Percentiles rank a stretch among this genome's conserved stretches.
Evolutionary conservation across 2,797 vertebrate genomes (phyloP).

Genomic region (Luscinia luscinia): DNA sequence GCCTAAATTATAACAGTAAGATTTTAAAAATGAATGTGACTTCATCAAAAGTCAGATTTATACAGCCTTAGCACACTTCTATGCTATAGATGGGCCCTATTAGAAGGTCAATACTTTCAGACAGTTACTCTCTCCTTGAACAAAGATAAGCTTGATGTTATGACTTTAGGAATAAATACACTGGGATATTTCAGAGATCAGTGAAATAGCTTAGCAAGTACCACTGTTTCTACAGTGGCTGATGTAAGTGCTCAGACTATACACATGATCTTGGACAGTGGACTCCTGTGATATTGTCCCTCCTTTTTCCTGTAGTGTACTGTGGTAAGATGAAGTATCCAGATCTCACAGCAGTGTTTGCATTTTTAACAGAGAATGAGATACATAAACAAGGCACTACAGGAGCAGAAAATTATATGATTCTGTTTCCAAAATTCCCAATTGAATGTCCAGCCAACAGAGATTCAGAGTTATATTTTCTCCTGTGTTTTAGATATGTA

Average conservation of each 20-base stretch:
- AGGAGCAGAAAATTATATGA: background rate
- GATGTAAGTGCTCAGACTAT: background rate
- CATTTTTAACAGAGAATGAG: background rate
- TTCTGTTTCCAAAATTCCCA: background rate
- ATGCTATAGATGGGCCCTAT: background rate
- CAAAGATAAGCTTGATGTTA: background rate
- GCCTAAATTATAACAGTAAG: constrained; percentile 6
- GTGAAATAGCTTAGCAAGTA: background rate
- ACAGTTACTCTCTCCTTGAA: background rate
- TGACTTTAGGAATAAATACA: background rate
- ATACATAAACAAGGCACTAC: background rate
- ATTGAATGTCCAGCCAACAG: background rate
- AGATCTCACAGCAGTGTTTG: background rate
- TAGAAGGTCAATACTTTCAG: background rate
- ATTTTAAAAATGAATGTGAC: constrained; percentile 7
- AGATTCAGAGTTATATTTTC: background rate
- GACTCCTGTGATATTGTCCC: background rate
- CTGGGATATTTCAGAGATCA: background rate
- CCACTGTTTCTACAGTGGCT: background rate
- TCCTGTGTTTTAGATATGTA: background rate
- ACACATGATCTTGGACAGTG: background rate
- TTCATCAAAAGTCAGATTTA: constrained; percentile 8
- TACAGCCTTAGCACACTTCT: background rate
- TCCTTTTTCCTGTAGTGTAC: background rate
- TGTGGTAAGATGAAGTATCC: background rate